Base-by-base conservation (phyloP, 2,113 vertebrate genomes). In the Gorsachius goisagi region DNA sequence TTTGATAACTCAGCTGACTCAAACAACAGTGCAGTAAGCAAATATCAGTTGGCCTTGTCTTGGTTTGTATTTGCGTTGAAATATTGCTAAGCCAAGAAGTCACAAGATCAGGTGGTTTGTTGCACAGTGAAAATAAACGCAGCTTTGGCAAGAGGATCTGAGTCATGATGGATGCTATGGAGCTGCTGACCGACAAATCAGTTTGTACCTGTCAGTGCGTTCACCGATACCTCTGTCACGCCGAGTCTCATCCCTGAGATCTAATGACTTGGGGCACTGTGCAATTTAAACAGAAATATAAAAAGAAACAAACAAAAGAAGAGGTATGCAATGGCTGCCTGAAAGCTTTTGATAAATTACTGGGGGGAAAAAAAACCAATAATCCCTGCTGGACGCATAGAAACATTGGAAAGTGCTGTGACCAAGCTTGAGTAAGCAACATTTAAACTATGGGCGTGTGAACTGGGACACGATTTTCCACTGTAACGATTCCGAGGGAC, bases 21-120 rank as follows among this genome's bases (percentile, higher is more conserved):
- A 35, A 58, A 17, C 10, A 86, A 69, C 68, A 81, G 50, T 55
- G 56, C 68, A 85, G 50, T 18, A 49, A 87, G 53, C 81, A 95
- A 69, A 30, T 2, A 77, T 3, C 81, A n/a, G 39, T 4, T 69
- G 39, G 69, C 88, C 60, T 93, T n/a, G 37, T 47, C 74, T 30
- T 35, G 67, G 20, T 67, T 83, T 88, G 81, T 50, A 7, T 68
- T 68, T 73, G 73, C 32, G 8, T 28, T 73, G 84, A 96, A 85
- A 84, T 93, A 59, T n/a, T 59, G 84, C 91, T 86, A 71, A 88
- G 87, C 33, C 44, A 73, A 88, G 87, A 72, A 90, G 32, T 21
- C 68, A 33, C 21, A 30, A 56, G 90, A 88, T 63, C 17, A 75
- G 84, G 81, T 16, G 68, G 56, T 18, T 78, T 13, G 1, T 21